Percentiles rank a stretch among this genome's conserved stretches.
Evolutionary conservation across 2,888 invertebrate genomes (phyloP).

Genomic region (Platerodrilus igneus): DNA sequence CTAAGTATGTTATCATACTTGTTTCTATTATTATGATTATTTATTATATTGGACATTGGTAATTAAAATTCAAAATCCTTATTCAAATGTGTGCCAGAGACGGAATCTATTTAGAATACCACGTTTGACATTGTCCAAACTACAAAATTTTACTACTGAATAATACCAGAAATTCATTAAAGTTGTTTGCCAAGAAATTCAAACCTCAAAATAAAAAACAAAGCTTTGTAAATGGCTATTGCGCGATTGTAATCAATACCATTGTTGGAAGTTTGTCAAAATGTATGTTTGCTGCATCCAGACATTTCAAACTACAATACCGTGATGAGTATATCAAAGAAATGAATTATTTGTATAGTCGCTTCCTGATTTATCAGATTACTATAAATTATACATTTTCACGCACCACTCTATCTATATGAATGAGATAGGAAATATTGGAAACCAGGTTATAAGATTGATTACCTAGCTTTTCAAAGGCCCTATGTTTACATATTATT

Average conservation of each 20-base stretch:
- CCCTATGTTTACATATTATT: conserved; percentile 4
- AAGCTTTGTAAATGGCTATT: conserved; percentile 5
- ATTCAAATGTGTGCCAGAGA: no score
- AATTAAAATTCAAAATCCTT: no score
- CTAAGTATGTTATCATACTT: no score
- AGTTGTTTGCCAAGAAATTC: conserved; percentile 5
- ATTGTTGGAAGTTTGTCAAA: conserved; percentile 9
- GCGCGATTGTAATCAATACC: conserved; percentile 9
- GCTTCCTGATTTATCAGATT: conserved; percentile 7
- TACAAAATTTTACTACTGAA: no score
- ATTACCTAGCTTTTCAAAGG: conserved; percentile 1
- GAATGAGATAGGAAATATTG: conserved; percentile 1
- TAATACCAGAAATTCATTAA: conserved; percentile 5
- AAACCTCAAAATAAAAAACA: conserved; percentile 2
- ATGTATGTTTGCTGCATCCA: conserved; percentile 8
- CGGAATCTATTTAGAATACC: no score
- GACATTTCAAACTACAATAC: conserved; percentile 2
- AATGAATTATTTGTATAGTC: conserved; percentile 6
- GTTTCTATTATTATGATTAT: no score
- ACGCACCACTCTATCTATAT: conserved; percentile 1
- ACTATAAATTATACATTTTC: conserved; percentile 8
- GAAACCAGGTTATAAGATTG: conserved; percentile 4
- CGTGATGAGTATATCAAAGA: background rate
- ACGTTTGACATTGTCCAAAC: no score
- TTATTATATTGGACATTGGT: no score